These are phyloP conservation scores for Pluvianellus socialis DNA, from an alignment of 2,113 vertebrate species.

Conservation along the genomic window DNA sequence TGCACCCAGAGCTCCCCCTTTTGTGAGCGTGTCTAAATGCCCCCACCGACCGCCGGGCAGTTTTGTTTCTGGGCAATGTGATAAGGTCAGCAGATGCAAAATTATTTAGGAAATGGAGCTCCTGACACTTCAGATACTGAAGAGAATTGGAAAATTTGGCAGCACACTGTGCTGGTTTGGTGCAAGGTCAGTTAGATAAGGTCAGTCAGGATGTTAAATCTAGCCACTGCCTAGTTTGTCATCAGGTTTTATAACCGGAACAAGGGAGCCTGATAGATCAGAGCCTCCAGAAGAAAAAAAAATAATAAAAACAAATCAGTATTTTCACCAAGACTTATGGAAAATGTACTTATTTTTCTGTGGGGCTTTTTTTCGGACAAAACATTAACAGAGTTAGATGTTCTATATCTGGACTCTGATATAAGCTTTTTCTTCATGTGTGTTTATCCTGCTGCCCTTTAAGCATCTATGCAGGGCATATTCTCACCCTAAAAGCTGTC, in stretches of 20 bases:
- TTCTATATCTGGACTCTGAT: neutral
- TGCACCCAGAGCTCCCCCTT: neutral
- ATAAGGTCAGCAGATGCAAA: constrained; percentile 5
- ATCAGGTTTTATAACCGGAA: constrained; percentile 41
- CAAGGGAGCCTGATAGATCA: neutral
- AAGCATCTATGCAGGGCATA: neutral
- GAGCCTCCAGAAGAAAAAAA: neutral
- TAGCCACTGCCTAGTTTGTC: constrained; percentile 51
- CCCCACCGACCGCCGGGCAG: neutral
- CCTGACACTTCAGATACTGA: constrained; percentile 23
- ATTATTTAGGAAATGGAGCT: neutral
- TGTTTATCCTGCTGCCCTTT: neutral
- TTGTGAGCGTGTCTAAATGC: neutral
- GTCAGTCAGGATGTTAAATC: constrained; percentile 42
- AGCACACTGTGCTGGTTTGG: constrained; percentile 42
- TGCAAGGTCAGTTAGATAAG: constrained; percentile 59
- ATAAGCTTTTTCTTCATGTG: neutral
- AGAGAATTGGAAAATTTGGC: constrained; percentile 53
- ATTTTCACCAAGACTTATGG: constrained; percentile 11
- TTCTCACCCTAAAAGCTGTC: neutral
- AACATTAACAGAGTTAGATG: neutral
- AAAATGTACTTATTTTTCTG: neutral
- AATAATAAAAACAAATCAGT: neutral
- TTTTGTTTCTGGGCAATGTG: neutral
- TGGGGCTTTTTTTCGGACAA: neutral